Evolutionary conservation across 2,888 invertebrate species (phyloP).

Genomic region (Hemaris fuciformis): DNA sequence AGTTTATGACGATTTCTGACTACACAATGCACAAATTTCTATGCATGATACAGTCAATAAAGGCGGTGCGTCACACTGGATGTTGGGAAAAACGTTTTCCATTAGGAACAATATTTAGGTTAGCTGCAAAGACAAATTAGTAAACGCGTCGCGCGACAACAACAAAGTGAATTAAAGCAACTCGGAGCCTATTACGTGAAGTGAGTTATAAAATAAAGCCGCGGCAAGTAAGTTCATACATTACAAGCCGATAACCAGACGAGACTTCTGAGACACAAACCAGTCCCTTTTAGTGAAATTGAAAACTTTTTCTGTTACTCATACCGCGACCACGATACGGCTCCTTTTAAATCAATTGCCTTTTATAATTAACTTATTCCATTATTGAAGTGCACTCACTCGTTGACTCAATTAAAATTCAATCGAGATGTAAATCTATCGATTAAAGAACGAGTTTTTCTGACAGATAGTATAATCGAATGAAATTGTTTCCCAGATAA

Average conservation of each 20-base stretch:
- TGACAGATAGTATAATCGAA: constrained; percentile 57
- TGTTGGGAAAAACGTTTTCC: constrained; percentile 29
- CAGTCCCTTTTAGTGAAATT: constrained; percentile 83
- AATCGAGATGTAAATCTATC: constrained; percentile 74
- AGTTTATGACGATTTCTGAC: constrained; percentile 53
- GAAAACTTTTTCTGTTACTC: constrained; percentile 82
- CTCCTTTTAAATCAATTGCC: constrained; percentile 80
- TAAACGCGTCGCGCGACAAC: constrained; percentile 49
- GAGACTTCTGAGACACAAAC: constrained; percentile 81
- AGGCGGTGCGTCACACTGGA: background rate
- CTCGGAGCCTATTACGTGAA: constrained; percentile 75
- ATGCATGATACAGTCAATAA: constrained; percentile 6
- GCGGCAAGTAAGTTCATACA: constrained; percentile 78
- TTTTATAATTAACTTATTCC: constrained; percentile 79
- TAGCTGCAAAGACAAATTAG: constrained; percentile 54
- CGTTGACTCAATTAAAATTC: constrained; percentile 75
- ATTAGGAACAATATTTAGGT: constrained; percentile 23
- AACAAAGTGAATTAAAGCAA: constrained; percentile 71
- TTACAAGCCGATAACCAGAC: constrained; percentile 82
- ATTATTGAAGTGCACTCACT: constrained; percentile 74
- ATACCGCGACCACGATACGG: constrained; percentile 74
- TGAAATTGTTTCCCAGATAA: constrained; percentile 56
- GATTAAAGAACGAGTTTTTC: constrained; percentile 65
- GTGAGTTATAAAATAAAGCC: constrained; percentile 80
- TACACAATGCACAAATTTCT: constrained; percentile 4